A percentile compares a stretch with the other conserved stretches of the same genome.
These are phyloP conservation scores for Chloropsis cyanopogon DNA, from an alignment of 2,113 vertebrate genomes.

Conservation along the genomic window DNA sequence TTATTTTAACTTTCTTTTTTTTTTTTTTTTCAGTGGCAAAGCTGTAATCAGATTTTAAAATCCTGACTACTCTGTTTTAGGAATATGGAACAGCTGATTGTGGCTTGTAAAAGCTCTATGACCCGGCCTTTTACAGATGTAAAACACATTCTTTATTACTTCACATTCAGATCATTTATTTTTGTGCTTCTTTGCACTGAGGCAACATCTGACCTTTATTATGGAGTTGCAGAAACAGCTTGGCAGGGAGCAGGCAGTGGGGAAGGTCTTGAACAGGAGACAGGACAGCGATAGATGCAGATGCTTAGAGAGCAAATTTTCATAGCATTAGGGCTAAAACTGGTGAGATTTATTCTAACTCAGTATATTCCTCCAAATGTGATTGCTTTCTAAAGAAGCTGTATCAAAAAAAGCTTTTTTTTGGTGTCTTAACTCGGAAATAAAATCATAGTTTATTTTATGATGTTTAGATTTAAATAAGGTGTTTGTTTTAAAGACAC, in stretches of 20 bases:
- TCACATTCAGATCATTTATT: background rate
- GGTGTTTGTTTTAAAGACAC: background rate
- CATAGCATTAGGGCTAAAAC: background rate
- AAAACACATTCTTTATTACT: background rate
- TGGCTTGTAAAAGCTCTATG: background rate
- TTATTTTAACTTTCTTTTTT: background rate
- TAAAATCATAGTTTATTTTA: background rate
- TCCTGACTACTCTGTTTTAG: background rate
- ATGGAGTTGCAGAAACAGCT: background rate
- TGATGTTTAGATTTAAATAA: background rate
- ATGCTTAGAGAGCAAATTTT: background rate
- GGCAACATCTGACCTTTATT: slow-evolving; percentile 20
- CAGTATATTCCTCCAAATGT: background rate
- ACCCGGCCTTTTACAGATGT: background rate
- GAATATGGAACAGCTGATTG: background rate
- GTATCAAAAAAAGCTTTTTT: background rate
- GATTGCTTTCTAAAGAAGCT: background rate
- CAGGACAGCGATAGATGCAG: background rate
- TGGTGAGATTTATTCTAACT: background rate
- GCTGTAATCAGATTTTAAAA: background rate
- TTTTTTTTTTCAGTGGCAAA: background rate
- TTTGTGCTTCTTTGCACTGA: background rate
- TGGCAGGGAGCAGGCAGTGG: background rate
- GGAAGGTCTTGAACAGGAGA: background rate
- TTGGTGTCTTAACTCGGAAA: background rate